Base-by-base conservation (phyloP, 2,888 invertebrate species). In the Anagyrus pseudococci region DNA sequence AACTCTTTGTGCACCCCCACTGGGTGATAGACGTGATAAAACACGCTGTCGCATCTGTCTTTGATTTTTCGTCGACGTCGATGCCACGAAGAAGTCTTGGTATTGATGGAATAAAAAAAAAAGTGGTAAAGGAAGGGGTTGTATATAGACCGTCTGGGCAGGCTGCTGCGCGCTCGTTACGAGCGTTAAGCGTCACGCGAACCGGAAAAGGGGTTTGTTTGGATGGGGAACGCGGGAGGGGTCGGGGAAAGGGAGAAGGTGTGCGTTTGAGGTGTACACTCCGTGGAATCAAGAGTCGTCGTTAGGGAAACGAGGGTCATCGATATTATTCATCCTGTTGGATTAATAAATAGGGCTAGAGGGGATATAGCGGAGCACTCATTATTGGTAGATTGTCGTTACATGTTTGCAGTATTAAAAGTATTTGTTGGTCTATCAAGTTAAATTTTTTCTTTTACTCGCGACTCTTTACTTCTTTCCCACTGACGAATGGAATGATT, bases 11-110 rank as follows among this genome's bases (percentile, higher is more conserved):
- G 29, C 68, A 46, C 23, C 58, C 72, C 70, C 50, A 70, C 71
- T 68, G 67, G n/a, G n/a, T 67, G 69, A 69, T 71, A 67, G 69
- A 65, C 67, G 73, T 44, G 75, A 75, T 75, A 75, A 74, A 74
- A 73, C 75, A 75, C 75, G 74, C 70, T 72, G 17, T 50, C 48
- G 49, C 58, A 62, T 56, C 62, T 62, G 62, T 58, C 58, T 62
- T 63, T 62, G 62, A 63, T 63, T 63, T 43, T 48, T 13, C 52
- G 22, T 4, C 22, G 37, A 25, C 19, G 54, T 17, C 2, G 26
- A 17, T 3, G 13, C 19, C 6, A 48, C 20, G 25, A 17, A 56
- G 37, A 48, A 62, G 52, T 64, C 53, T 44, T 17, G 61, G 61
- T 61, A 58, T 43, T 52, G 57, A 54, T 4, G 10, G 29, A 29